Evolutionary conservation across 2,888 invertebrate genomes (phyloP).

Genomic region (Trypoxylon attenuatum): DNA sequence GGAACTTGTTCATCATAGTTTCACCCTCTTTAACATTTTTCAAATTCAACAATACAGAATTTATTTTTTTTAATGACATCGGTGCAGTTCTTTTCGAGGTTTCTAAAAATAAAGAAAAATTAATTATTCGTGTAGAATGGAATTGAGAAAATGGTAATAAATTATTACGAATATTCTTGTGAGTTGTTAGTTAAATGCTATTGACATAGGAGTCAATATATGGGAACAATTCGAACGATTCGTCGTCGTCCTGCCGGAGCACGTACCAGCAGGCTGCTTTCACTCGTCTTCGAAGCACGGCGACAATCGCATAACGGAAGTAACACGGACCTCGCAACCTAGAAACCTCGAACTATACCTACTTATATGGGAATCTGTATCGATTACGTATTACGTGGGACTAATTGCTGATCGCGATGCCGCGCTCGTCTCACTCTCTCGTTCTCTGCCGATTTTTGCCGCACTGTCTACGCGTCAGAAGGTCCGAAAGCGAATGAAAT

Average conservation of each 20-base stretch:
- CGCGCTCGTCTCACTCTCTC: constrained; percentile 16
- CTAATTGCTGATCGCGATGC: constrained; percentile 37
- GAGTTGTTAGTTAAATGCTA: too few relatives aligned
- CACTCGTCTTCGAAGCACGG: constrained; percentile 39
- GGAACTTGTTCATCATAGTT: too few relatives aligned
- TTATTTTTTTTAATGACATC: too few relatives aligned
- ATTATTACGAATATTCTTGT: too few relatives aligned
- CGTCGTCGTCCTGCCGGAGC: not conserved
- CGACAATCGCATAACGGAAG: constrained; percentile 62
- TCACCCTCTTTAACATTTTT: too few relatives aligned
- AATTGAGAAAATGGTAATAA: too few relatives aligned
- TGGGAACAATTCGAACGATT: too few relatives aligned
- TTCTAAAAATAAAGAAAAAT: too few relatives aligned
- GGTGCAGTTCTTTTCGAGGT: too few relatives aligned
- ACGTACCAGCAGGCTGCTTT: constrained; percentile 38
- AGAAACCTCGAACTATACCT: constrained; percentile 65
- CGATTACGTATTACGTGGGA: constrained; percentile 21
- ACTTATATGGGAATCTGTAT: constrained; percentile 30
- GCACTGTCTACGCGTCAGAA: constrained; percentile 11
- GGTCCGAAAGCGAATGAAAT: constrained; percentile 46
- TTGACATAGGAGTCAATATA: too few relatives aligned
- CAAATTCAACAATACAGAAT: too few relatives aligned
- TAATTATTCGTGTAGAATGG: too few relatives aligned
- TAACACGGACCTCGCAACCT: constrained; percentile 66
- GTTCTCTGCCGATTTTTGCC: constrained; percentile 2